phyloP scores from a whole-genome alignment of 2,888 invertebrate species.

The Ptycholaimellus sp. region DNA sequence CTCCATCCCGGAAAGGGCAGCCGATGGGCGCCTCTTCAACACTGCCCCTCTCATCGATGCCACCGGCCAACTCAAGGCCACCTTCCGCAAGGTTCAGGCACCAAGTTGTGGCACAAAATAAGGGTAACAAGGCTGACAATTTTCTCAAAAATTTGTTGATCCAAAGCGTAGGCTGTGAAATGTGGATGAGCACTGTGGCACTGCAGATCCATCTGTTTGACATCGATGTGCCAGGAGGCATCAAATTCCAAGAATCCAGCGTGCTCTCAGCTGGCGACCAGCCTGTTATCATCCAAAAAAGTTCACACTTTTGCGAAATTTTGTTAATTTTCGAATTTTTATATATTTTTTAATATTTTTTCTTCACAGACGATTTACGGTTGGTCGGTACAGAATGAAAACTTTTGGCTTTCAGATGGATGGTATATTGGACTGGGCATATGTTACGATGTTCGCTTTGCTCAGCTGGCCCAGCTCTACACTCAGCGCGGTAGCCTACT shows the following conservation, averaged over 20 bases:
- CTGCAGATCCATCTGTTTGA: conserved; percentile 69
- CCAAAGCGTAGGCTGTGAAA: not conserved
- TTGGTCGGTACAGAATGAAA: too few relatives aligned
- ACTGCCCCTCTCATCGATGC: too few relatives aligned
- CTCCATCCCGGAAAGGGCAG: conserved; percentile 62
- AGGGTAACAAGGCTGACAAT: not conserved
- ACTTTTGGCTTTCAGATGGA: conserved; percentile 27
- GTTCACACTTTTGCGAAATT: conserved; percentile 48
- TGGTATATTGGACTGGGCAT: conserved; percentile 66
- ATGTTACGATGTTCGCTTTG: conserved; percentile 77
- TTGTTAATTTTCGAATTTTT: conserved; percentile 9
- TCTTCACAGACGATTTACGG: too few relatives aligned
- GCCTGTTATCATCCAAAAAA: too few relatives aligned
- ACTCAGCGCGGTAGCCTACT: conserved; percentile 27
- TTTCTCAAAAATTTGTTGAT: not conserved
- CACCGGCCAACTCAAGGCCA: too few relatives aligned
- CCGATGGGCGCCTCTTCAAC: too few relatives aligned
- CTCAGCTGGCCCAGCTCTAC: conserved; percentile 48
- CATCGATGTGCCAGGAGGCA: conserved; percentile 70
- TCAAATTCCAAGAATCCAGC: conserved; percentile 75
- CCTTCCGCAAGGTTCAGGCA: not conserved
- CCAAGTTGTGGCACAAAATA: not conserved
- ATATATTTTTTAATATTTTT: too few relatives aligned
- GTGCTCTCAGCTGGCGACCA: conserved; percentile 52
- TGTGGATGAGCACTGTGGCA: not conserved